Percentiles rank a stretch among this genome's conserved stretches.
These are phyloP conservation scores for Herminia tarsipennalis DNA, from an alignment of 2,888 invertebrate genomes.

Conservation along the genomic window DNA sequence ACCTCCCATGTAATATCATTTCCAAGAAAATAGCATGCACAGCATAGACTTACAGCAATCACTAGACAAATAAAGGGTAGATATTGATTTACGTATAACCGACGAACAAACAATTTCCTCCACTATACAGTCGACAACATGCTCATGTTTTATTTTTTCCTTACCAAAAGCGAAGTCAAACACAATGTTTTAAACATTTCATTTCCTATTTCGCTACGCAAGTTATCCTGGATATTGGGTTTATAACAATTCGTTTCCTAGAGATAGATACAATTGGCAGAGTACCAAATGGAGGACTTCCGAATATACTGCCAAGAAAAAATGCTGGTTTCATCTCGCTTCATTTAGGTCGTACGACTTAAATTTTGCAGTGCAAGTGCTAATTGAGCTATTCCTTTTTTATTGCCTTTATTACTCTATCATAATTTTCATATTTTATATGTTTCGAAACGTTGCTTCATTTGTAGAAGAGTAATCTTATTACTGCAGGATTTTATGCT, in stretches of 20 bases:
- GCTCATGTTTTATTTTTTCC: slow-evolving; percentile 1
- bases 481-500: too few species aligned
- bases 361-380: slow-evolving; percentile 20
- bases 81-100: not conserved
- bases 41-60: too few species aligned
- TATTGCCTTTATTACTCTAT: not conserved
- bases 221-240: slow-evolving; percentile 29
- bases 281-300: slow-evolving; percentile 53
- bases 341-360: slow-evolving; percentile 41
- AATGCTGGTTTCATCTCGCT: slow-evolving; percentile 55
- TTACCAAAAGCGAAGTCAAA: slow-evolving; percentile 7
- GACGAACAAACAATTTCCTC: slow-evolving; percentile 8
- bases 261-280: slow-evolving; percentile 64
- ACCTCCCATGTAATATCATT: too few species aligned
- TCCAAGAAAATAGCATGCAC: too few species aligned
- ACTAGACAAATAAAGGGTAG: slow-evolving; percentile 1
- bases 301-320: slow-evolving; percentile 65
- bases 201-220: slow-evolving; percentile 28
- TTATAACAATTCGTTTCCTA: slow-evolving; percentile 61
- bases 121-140: not conserved
- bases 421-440: not conserved
- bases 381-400: slow-evolving; percentile 8
- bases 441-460: too few species aligned
- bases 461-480: too few species aligned
- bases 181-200: slow-evolving; percentile 35